These are phyloP conservation scores for Cylindroiulus punctatus DNA, from an alignment of 2,888 invertebrate species.

Conservation along the genomic window DNA sequence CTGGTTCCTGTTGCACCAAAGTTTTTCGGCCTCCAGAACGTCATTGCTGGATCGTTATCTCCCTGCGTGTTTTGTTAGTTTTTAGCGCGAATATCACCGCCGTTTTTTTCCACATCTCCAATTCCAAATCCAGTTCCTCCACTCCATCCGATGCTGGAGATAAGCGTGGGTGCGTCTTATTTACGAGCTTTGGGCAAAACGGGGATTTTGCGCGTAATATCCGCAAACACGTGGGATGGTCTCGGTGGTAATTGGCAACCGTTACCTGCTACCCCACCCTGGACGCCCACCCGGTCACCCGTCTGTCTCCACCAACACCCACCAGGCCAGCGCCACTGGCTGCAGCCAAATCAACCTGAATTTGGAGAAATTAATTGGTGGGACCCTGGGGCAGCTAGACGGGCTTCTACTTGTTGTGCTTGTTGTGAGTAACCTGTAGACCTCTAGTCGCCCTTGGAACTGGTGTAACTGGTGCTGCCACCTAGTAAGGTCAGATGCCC, in stretches of 20 bases:
- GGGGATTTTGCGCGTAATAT: constrained; percentile 7
- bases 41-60: neutral
- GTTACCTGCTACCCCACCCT: neutral
- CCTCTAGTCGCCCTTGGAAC: too few relatives aligned
- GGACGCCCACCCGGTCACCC: neutral
- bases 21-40: neutral
- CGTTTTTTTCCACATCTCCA: neutral
- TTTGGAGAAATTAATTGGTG: too few relatives aligned
- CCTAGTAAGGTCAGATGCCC: too few relatives aligned
- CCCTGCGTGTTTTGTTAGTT: neutral
- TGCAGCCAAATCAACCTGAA: too few relatives aligned
- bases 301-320: constrained; percentile 13
- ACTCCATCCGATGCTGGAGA: neutral
- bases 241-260: neutral
- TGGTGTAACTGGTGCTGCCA: too few relatives aligned
- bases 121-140: neutral
- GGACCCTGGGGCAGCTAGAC: too few relatives aligned
- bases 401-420: too few relatives aligned
- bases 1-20: neutral
- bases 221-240: constrained; percentile 18
- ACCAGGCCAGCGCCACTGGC: neutral
- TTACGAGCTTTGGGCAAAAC: too few relatives aligned
- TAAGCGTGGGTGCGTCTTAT: neutral
- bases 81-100: neutral
- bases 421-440: too few relatives aligned